Percentiles rank a stretch among this genome's conserved stretches.
These are phyloP conservation scores for Anabas testudineus DNA, from an alignment of 2,797 vertebrate species.

Conservation along the genomic window DNA sequence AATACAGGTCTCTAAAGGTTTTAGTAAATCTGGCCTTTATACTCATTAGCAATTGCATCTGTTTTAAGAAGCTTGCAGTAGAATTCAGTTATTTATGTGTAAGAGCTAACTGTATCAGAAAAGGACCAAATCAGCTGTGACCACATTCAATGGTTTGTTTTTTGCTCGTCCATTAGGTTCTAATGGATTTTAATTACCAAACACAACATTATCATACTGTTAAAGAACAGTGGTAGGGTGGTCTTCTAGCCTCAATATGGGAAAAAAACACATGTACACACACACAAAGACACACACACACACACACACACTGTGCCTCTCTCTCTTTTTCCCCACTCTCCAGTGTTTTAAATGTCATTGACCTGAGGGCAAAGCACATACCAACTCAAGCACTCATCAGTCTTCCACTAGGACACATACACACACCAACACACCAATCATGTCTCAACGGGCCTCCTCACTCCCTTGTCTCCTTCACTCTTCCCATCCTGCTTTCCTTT, in stretches of 20 bases:
- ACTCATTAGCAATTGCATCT: neutral
- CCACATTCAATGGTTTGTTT: neutral
- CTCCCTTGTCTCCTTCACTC: slow-evolving; percentile 41
- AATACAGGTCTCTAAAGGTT: neutral
- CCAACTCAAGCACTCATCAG: slow-evolving; percentile 74
- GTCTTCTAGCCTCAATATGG: slow-evolving; percentile 43
- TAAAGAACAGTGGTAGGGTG: slow-evolving; percentile 34
- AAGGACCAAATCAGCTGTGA: neutral
- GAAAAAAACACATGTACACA: slow-evolving; percentile 40
- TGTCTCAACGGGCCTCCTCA: slow-evolving; percentile 43
- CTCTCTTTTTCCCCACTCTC: slow-evolving; percentile 64
- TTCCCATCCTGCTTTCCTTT: slow-evolving; percentile 3
- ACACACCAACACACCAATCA: slow-evolving; percentile 44
- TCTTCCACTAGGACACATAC: slow-evolving; percentile 55
- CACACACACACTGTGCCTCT: slow-evolving; percentile 13
- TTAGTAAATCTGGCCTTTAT: neutral
- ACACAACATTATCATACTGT: slow-evolving; percentile 45
- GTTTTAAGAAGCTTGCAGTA: neutral
- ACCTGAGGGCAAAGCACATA: slow-evolving; percentile 77
- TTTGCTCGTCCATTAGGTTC: slow-evolving; percentile 23
- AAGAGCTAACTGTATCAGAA: neutral
- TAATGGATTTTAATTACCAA: slow-evolving; percentile 43
- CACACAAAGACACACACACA: slow-evolving; percentile 31
- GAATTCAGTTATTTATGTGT: neutral
- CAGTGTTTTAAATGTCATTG: slow-evolving; percentile 83